Evolutionary conservation across 2,113 vertebrate species (phyloP).

Genomic region (Oreochromis spilurus): DNA sequence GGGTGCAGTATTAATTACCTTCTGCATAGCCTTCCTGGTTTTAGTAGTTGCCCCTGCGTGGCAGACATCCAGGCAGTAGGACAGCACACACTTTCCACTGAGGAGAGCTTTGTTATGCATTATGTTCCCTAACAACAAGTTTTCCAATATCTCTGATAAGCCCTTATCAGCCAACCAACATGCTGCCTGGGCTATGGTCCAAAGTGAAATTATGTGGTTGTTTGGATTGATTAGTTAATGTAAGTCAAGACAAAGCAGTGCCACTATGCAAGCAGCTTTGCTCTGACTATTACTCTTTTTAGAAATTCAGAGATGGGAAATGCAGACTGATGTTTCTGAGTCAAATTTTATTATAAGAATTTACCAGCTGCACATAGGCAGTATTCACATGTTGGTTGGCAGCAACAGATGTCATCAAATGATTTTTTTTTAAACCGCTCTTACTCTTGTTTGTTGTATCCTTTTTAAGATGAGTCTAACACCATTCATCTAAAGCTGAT

Average conservation of each 20-base stretch:
- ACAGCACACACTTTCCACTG: background rate
- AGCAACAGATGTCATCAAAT: background rate
- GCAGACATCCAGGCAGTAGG: background rate
- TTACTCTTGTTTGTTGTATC: background rate
- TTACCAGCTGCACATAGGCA: background rate
- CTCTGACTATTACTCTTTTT: background rate
- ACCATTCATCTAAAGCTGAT: constrained; percentile 96
- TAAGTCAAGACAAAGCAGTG: background rate
- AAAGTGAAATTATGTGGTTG: background rate
- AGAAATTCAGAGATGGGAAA: background rate
- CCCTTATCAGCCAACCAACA: background rate
- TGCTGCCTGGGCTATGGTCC: background rate
- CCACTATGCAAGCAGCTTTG: background rate
- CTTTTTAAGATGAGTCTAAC: constrained; percentile 86
- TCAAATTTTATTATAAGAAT: fast-evolving
- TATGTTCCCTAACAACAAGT: background rate
- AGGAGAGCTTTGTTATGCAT: background rate
- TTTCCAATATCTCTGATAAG: background rate
- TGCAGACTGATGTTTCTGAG: background rate
- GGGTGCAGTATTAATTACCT: background rate
- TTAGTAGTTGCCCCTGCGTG: background rate
- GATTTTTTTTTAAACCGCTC: background rate
- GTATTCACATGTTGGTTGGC: background rate
- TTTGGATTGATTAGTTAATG: background rate
- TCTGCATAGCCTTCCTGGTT: background rate